Evolutionary conservation across 35 echinoderm and acorn worm species (phyloP), one percentile per base, ranked within the genome.

Genomic region (Anneissia japonica): DNA sequence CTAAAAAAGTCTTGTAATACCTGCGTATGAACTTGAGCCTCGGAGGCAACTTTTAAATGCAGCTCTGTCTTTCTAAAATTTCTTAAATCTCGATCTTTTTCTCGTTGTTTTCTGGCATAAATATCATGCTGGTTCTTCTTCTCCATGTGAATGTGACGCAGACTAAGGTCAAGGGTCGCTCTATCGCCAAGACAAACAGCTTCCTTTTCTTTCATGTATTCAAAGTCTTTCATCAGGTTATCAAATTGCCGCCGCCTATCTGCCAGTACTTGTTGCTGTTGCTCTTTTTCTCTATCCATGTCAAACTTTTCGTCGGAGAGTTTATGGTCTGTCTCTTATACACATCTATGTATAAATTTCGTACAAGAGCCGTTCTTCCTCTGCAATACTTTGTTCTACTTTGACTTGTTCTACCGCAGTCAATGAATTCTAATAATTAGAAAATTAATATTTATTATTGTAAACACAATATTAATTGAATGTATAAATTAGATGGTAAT

Each of bases 71-170:
- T 99, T 83, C 94, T 99, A 29, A 91, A 89, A 79, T 99, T 99
- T 74, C 92, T 88, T 23, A 94, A 72, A 56, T 99, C 96, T 55
- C 96, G 73, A 38, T 99, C 96, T 43, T 87, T 94, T 81, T 99
- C 96, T 39, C 96, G 87, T 35, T 91, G 32, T 79, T 99, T 99
- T 23, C 96, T 93, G 21, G 96, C 96, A 87, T 91, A 93, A 51
- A 99, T 93, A 51, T 99, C 96, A 46, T 99, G 96, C 75, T 99
- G 96, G 56, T 93, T 99, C 79, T 99, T 99, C 90, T 99, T 99
- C 84, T 99, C 96, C 91, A 99, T 91, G 76, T 99, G 96, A 31
- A 99, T 79, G 79, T 99, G 96, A 29, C 92, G 86, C 40, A 99
- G 79, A 77, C 92, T 93, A 2, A 99, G 89, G 83, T 99, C 96